Evolutionary conservation across 2,797 vertebrate genomes (phyloP), one percentile per base, ranked within the genome.

Genomic region (Hyperoplus lanceolatus): DNA sequence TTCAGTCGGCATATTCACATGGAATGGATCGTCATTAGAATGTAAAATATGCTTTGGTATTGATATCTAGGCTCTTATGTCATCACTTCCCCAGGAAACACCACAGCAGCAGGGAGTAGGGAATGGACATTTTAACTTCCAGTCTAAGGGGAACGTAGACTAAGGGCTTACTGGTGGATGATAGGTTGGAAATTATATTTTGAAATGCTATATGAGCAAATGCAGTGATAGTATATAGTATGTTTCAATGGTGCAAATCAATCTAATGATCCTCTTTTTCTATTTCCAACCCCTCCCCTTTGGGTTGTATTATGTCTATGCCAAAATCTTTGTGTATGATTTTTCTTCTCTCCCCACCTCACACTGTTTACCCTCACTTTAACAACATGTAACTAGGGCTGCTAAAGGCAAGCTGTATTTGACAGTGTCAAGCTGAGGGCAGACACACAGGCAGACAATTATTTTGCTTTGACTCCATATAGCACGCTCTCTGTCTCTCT

Each of bases 381-480:
- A 67, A 64, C 57, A 73, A 18, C 29, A 45, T 60, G 43, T 59
- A 29, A 62, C 29, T 29, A 16, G 11, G 43, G 29, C 50, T 54
- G 42, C 39, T 58, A 13, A 15, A 61, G 36, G 63, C 58, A 54
- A 67, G 55, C 58, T 61, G 45, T 29, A 56, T 79, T 58, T 71
- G 56, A 58, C 63, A 73, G 45, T 59, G 51, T 71, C 50, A 38
- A 41, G 58, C 56, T 14, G 41, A 79, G 48, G n/a, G 21, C 38
- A 51, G 41, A 70, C 8, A 60, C 59, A 69, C 60, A 56, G 12
- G 14, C 61, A 66, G 61, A 63, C 53, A 55, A 49, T 83, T 45
- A 18, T 72, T 68, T 77, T 59, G 41, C 59, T 49, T 3, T 48
- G 63, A 49, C 54, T 53, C 6, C 16, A 79, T 77, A 76, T 48